Percentiles rank a stretch among this genome's conserved stretches.
Evolutionary conservation across 2,888 invertebrate genomes (phyloP).

Genomic region (Patella depressa): DNA sequence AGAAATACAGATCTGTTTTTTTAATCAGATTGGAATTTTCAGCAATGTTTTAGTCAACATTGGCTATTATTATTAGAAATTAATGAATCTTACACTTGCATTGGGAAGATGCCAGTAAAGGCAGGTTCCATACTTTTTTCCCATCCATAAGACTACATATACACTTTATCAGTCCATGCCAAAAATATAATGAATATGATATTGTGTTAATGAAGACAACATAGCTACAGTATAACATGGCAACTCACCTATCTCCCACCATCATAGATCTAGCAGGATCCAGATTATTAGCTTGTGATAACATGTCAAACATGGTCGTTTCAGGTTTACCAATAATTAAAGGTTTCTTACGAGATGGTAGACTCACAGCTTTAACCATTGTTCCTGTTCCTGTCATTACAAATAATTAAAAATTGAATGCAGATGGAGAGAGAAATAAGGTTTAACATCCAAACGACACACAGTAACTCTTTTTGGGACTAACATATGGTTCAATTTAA

Average conservation of each 20-base stretch:
- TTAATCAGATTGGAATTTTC: too few species aligned
- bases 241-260: slow-evolving; percentile 87
- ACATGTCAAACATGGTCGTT: slow-evolving; percentile 81
- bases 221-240: background rate
- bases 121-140: too few species aligned
- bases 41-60: too few species aligned
- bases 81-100: too few species aligned
- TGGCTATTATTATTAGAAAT: too few species aligned
- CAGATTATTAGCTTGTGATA: slow-evolving; percentile 79
- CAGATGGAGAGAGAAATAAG: too few species aligned
- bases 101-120: too few species aligned
- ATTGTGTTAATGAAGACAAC: background rate
- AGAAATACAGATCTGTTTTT: too few species aligned
- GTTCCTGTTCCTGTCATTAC: slow-evolving; percentile 81
- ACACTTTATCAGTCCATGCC: background rate
- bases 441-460: too few species aligned
- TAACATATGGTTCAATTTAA: background rate
- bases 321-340: slow-evolving; percentile 92
- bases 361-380: slow-evolving; percentile 87
- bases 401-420: background rate
- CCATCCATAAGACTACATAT: too few species aligned
- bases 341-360: slow-evolving; percentile 85
- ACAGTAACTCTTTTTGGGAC: too few species aligned
- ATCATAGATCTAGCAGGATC: slow-evolving; percentile 87
- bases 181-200: background rate